Conservation (phyloP, 2,888 invertebrate genomes). For the Epistrophe eligans region DNA sequence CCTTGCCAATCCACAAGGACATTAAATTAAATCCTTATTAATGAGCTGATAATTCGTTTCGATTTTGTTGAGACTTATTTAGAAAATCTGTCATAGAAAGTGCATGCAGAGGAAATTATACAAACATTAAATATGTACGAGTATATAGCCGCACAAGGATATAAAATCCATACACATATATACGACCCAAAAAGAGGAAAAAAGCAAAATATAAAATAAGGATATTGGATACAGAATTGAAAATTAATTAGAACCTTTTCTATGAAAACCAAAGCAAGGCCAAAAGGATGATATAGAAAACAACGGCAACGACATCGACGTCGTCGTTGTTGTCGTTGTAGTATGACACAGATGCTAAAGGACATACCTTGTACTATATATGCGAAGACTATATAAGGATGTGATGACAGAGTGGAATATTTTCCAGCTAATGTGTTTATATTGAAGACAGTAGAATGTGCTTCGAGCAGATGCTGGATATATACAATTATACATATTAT, state of each 20-base stretch:
- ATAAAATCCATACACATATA: not conserved
- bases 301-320: not conserved
- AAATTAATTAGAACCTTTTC: conserved; percentile 68
- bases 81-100: conserved; percentile 21
- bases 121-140: conserved; percentile 22
- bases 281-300: conserved; percentile 7
- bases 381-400: conserved; percentile 10
- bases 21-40: conserved; percentile 43
- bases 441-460: conserved; percentile 1
- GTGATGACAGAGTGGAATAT: conserved; percentile 22
- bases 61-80: conserved; percentile 24
- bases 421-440: conserved; percentile 20
- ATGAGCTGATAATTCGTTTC: conserved; percentile 59
- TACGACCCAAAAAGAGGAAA: not conserved
- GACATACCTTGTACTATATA: conserved; percentile 4
- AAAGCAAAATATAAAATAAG: not conserved
- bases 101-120: conserved; percentile 2
- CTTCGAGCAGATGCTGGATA: not conserved
- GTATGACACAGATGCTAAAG: conserved; percentile 28
- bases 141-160: conserved; percentile 1
- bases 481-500: no score
- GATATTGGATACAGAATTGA: conserved; percentile 62
- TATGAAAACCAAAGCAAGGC: conserved; percentile 14
- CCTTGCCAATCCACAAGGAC: conserved; percentile 26
- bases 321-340: not conserved